phyloP scores from a whole-genome alignment of 2,797 vertebrate species.

The Furcifer pardalis region DNA sequence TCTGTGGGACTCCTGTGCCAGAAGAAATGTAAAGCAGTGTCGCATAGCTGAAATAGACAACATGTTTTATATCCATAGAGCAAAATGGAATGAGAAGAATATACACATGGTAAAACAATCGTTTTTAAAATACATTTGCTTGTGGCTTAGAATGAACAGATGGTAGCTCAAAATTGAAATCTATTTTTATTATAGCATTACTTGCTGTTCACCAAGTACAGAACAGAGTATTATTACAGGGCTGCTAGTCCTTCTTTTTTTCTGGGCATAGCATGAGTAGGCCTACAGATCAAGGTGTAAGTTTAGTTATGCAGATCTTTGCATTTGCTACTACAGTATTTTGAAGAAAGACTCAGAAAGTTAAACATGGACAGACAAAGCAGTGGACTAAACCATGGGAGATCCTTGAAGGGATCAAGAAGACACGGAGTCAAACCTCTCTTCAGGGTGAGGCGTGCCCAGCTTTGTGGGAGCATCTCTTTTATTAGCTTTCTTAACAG shows the following conservation, averaged over 20 bases:
- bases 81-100: conserved; percentile 50
- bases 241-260: not conserved
- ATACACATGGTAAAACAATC: conserved; percentile 43
- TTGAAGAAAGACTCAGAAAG: not conserved
- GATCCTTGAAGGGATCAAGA: too few relatives aligned
- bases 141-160: conserved; percentile 35
- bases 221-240: not conserved
- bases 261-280: not conserved
- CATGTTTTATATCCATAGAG: conserved; percentile 50
- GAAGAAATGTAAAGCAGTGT: conserved; percentile 50
- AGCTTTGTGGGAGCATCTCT: too few relatives aligned
- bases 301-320: not conserved
- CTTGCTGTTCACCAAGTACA: not conserved
- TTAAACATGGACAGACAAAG: not conserved
- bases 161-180: conserved; percentile 28
- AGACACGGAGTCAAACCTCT: too few relatives aligned
- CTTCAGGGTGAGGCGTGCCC: too few relatives aligned
- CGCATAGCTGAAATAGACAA: conserved; percentile 39
- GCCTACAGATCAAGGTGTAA: not conserved
- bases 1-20: conserved; percentile 40
- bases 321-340: not conserved
- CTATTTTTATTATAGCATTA: conserved; percentile 25
- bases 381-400: not conserved
- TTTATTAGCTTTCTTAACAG: too few relatives aligned
- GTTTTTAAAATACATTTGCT: conserved; percentile 49